Percentiles rank a stretch among this genome's conserved stretches.
Evolutionary conservation across 2,797 vertebrate species (phyloP).

Genomic region (Ficedula albicollis): DNA sequence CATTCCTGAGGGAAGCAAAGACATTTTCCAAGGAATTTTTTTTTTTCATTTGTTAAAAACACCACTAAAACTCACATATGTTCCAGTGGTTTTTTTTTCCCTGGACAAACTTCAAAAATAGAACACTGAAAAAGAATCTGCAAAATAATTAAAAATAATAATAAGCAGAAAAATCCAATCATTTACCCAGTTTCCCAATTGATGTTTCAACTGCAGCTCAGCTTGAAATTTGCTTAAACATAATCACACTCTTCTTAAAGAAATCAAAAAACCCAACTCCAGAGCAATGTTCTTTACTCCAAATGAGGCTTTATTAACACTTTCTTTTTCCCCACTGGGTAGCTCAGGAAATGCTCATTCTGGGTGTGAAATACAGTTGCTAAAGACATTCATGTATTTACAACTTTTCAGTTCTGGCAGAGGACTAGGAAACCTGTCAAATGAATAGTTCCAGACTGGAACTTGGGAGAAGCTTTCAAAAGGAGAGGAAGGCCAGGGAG

Average conservation of each 20-base stretch:
- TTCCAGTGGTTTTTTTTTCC: not conserved
- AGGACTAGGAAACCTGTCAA: not conserved
- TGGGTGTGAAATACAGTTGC: not conserved
- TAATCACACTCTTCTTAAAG: not conserved
- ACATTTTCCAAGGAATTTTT: not conserved
- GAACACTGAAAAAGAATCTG: not conserved
- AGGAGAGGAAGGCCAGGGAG: not conserved
- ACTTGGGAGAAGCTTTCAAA: not conserved
- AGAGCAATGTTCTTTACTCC: not conserved
- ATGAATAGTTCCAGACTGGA: not conserved
- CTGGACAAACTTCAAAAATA: conserved; percentile 20
- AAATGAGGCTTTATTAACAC: conserved; percentile 11
- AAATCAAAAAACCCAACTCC: not conserved
- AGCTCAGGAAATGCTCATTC: not conserved
- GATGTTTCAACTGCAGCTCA: conserved; percentile 13
- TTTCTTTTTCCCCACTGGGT: not conserved
- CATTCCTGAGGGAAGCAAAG: not conserved
- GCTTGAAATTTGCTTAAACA: conserved; percentile 18
- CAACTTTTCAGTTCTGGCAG: not conserved
- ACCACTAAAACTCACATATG: not conserved
- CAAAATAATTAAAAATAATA: conserved; percentile 58
- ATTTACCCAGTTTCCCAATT: conserved; percentile 6
- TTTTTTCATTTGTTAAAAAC: not conserved
- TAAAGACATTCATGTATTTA: not conserved
- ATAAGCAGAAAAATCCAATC: conserved; percentile 54